These are phyloP conservation scores for Pseudanteris insignis DNA, from an alignment of 2,888 invertebrate genomes.

Conservation along the genomic window DNA sequence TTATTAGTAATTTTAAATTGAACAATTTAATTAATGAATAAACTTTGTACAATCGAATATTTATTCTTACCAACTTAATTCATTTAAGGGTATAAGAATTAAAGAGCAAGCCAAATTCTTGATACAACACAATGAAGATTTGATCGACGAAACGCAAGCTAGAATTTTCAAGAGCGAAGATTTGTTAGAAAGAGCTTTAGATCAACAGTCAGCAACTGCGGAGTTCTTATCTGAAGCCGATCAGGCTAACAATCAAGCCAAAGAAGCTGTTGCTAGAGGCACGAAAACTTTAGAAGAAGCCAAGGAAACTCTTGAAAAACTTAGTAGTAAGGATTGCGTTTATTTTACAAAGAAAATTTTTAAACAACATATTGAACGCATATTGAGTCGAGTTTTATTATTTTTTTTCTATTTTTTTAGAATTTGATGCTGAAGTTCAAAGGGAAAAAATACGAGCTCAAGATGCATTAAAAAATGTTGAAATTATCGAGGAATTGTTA, in stretches of 20 bases:
- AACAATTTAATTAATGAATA: too few species aligned
- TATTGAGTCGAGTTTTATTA: too few species aligned
- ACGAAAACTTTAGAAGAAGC: constrained; percentile 84
- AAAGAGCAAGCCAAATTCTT: constrained; percentile 73
- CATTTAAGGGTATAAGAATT: constrained; percentile 66
- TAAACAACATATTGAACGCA: too few species aligned
- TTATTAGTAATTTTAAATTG: too few species aligned
- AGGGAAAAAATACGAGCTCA: constrained; percentile 84
- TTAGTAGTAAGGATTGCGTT: too few species aligned
- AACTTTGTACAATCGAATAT: too few species aligned
- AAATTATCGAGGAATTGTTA: constrained; percentile 78
- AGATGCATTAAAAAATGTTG: constrained; percentile 78
- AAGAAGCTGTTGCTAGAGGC: constrained; percentile 84
- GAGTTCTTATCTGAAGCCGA: constrained; percentile 83
- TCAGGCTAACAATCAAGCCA: constrained; percentile 78
- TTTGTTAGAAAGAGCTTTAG: constrained; percentile 73
- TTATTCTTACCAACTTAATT: too few species aligned
- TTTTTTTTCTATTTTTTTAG: too few species aligned
- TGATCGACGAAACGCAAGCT: constrained; percentile 73
- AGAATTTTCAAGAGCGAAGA: constrained; percentile 75
- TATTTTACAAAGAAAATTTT: too few species aligned
- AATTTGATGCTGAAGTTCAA: constrained; percentile 90
- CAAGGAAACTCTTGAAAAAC: constrained; percentile 79
- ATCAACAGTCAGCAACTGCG: constrained; percentile 81
- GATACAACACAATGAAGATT: constrained; percentile 69